Evolutionary conservation across 2,888 invertebrate genomes (phyloP).

Genomic region (Dynastes tityus): DNA sequence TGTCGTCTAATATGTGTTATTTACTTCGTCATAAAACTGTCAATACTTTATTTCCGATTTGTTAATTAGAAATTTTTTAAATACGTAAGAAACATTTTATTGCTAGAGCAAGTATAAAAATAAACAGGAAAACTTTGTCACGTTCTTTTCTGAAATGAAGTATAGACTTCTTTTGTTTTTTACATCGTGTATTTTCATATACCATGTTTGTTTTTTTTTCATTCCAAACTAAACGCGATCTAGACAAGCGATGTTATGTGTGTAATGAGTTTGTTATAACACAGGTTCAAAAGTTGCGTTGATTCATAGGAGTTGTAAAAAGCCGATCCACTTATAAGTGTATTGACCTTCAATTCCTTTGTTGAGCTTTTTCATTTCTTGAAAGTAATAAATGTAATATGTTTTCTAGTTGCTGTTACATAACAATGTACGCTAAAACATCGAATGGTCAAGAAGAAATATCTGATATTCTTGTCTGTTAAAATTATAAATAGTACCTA

Average conservation of each 20-base stretch:
- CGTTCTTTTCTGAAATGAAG: too few relatives aligned
- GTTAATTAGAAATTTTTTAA: too few relatives aligned
- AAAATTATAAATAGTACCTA: constrained; percentile 1
- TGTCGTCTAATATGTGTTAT: too few relatives aligned
- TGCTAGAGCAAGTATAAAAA: too few relatives aligned
- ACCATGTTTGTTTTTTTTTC: background rate
- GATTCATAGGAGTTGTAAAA: constrained; percentile 27
- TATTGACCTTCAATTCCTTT: constrained; percentile 36
- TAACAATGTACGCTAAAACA: constrained; percentile 15
- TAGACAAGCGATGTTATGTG: background rate
- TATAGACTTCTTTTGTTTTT: too few relatives aligned
- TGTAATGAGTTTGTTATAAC: constrained; percentile 24
- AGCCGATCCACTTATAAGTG: constrained; percentile 23
- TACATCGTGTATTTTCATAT: too few relatives aligned
- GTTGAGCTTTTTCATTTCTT: constrained; percentile 33
- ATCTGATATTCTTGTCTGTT: background rate
- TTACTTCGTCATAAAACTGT: too few relatives aligned
- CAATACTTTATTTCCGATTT: too few relatives aligned
- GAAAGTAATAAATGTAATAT: constrained; percentile 18
- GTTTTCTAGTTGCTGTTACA: constrained; percentile 14
- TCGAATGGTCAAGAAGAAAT: background rate
- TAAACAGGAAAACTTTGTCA: too few relatives aligned
- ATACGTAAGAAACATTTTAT: too few relatives aligned
- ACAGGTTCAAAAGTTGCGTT: constrained; percentile 10
- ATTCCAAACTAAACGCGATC: constrained; percentile 10